Evolutionary conservation across 2,888 invertebrate genomes (phyloP).

Genomic region (Cephonodes hylas): DNA sequence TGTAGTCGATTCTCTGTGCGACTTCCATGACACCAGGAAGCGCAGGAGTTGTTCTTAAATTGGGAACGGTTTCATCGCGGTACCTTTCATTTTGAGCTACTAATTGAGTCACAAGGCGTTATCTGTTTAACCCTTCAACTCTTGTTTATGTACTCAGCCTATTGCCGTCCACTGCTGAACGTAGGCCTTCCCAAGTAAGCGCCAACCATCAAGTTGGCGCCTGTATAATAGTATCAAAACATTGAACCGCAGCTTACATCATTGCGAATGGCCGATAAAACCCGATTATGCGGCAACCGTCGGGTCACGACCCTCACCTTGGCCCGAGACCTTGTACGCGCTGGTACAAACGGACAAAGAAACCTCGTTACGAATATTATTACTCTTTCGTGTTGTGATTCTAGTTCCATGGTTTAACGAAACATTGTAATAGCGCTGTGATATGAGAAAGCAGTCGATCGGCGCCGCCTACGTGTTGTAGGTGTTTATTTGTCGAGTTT

Average conservation of each 20-base stretch:
- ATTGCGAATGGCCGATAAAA: conserved; percentile 11
- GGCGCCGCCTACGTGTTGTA: background rate
- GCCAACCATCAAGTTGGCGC: too few species aligned
- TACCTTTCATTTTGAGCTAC: too few species aligned
- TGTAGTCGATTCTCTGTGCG: too few species aligned
- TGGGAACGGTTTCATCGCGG: too few species aligned
- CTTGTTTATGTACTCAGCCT: too few species aligned
- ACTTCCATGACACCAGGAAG: too few species aligned
- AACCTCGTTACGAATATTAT: conserved; percentile 19
- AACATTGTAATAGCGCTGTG: background rate
- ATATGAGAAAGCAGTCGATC: background rate
- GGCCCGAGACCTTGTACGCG: conserved; percentile 15
- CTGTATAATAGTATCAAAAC: background rate
- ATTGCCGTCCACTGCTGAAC: too few species aligned
- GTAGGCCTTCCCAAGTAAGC: too few species aligned
- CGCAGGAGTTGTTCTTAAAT: too few species aligned
- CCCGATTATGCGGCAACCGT: conserved; percentile 14
- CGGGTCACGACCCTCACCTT: conserved; percentile 17
- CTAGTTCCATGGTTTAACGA: conserved; percentile 13
- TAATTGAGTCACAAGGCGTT: too few species aligned
- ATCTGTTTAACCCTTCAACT: too few species aligned
- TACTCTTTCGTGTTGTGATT: conserved; percentile 17
- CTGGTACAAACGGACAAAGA: conserved; percentile 19
- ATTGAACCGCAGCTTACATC: conserved; percentile 8
- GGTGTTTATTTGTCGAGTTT: background rate